Evolutionary conservation across 2,888 invertebrate genomes (phyloP).

Genomic region (Gortyna flavago): DNA sequence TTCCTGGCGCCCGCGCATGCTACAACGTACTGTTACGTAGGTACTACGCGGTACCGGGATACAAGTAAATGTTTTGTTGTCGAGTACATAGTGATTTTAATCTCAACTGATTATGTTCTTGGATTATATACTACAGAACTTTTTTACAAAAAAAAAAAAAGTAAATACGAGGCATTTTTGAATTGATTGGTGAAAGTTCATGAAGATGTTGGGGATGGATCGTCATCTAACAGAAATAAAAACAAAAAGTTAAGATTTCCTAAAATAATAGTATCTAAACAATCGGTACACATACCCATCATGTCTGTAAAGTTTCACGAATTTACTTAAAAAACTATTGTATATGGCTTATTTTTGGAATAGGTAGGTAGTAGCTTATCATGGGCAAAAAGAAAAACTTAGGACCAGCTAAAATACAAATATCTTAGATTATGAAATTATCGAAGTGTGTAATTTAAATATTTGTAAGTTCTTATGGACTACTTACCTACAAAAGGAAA

Average conservation of each 20-base stretch:
- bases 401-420: not conserved
- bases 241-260: not conserved
- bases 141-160: not conserved
- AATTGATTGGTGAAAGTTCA: not conserved
- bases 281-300: not conserved
- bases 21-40: constrained; percentile 5
- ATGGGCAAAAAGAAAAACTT: not conserved
- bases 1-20: constrained; percentile 74
- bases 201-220: not conserved
- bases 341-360: not conserved
- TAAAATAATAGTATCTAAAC: too few species aligned
- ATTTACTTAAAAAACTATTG: not conserved
- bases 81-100: not conserved
- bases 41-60: constrained; percentile 2
- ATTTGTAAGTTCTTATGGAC: not conserved
- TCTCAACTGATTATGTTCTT: too few species aligned
- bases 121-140: not conserved
- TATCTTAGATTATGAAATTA: not conserved
- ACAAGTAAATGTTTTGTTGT: constrained; percentile 13
- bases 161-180: not conserved
- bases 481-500: not conserved
- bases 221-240: not conserved
- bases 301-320: not conserved
- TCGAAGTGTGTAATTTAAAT: constrained; percentile 1
- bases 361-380: not conserved